Evolutionary conservation across 2,888 invertebrate genomes (phyloP), one percentile per base, ranked within the genome.

Genomic region (Hirtodrosophila duncani): DNA sequence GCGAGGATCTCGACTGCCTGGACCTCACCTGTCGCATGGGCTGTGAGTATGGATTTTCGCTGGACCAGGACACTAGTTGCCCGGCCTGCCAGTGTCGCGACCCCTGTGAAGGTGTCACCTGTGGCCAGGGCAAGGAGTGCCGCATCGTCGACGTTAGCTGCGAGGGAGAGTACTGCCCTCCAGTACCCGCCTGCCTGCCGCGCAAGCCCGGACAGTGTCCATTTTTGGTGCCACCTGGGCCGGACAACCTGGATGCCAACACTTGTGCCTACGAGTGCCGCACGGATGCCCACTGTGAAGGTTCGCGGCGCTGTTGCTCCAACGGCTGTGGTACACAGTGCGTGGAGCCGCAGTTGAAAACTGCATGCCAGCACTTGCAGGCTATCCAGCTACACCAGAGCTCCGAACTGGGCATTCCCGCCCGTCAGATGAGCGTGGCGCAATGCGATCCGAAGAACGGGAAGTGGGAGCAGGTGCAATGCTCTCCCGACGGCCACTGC

Each of bases 311-410:
- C 52, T 95, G 95, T 85, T 95, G 95, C 81, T 93, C 94, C 0
- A 95, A 94, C 29, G 95, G 95, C 14, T 95, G 95, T 80, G 95
- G 95, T 0, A 94, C 95, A 0, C 92, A 93, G 67, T 95, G 95
- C 83, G 90, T 92, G 0, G 88, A 90, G 30, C 92, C 94, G 0
- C 89, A 93, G 23, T 89, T 93, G 63, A 91, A 92, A 66, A 92
- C 94, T 44, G 91, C 92, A 30, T 94, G 93, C 74, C 92, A 93
- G 81, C 93, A 93, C 77, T 88, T 87, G 11, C 89, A 57, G 87
- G 85, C 85, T 4, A 88, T 88, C 21, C 87, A 87, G 60, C 79
- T 88, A 66, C 92, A 92, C 75, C 90, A 91, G 63, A 90, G 91
- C 1, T 89, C 91, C 30, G 92, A 92, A 82, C 88, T 91, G 7